Evolutionary conservation across 2,113 vertebrate species (phyloP).

Genomic region (Lipophrys pholis): DNA sequence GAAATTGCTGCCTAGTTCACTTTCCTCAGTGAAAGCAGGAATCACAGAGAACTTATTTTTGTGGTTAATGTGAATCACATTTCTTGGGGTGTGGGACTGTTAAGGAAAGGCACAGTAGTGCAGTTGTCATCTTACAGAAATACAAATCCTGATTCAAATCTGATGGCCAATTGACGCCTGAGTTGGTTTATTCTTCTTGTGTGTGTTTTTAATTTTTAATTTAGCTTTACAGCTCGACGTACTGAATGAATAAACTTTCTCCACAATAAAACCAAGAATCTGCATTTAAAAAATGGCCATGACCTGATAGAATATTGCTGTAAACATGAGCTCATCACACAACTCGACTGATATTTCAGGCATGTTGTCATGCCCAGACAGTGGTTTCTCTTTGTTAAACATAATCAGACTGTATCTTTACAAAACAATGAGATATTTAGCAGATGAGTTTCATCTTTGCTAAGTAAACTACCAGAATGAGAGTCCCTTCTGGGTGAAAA

Average conservation of each 20-base stretch:
- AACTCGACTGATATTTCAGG: neutral
- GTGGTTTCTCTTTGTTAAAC: constrained; percentile 27
- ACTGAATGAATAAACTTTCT: neutral
- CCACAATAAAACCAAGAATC: constrained; percentile 1
- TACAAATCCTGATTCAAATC: too few species aligned
- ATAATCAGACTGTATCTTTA: constrained; percentile 40
- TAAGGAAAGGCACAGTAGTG: too few species aligned
- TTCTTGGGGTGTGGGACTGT: too few species aligned
- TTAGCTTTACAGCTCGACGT: too few species aligned
- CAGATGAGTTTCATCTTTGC: constrained; percentile 43
- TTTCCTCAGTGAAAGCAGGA: too few species aligned
- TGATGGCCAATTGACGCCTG: too few species aligned
- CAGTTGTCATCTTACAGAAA: too few species aligned
- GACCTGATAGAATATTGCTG: neutral
- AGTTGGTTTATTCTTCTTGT: too few species aligned
- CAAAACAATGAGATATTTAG: constrained; percentile 53
- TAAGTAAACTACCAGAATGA: constrained; percentile 35
- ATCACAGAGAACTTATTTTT: too few species aligned
- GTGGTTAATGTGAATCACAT: too few species aligned
- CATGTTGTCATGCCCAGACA: neutral
- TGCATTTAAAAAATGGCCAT: neutral
- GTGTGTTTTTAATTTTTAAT: too few species aligned
- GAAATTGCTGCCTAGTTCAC: too few species aligned
- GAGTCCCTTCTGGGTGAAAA: constrained; percentile 28
- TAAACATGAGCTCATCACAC: neutral